Base-by-base conservation (phyloP, 2,113 vertebrate genomes). In the Calidris pygmaea region DNA sequence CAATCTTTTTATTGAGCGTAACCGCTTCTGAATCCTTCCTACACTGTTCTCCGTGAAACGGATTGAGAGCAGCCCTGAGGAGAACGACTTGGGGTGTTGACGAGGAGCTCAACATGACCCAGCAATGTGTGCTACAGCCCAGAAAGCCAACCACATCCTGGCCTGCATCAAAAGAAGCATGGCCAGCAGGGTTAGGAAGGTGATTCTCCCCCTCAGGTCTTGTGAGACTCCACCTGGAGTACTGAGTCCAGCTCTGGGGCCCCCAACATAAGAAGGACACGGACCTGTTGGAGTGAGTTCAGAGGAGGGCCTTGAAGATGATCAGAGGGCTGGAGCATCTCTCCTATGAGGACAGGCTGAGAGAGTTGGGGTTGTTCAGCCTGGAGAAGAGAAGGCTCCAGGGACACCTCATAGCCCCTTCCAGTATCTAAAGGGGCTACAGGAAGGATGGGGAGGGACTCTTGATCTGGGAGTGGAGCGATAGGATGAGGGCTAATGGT, bases 41-140 rank as follows among this genome's bases (percentile, higher is more conserved):
- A 7, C 3, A 0, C 59, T 62, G 2, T 43, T 47, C 32, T 35
- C 19, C 3, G 11, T 60, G n/a, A 24, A 60, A 60, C 6, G 3
- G n/a, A 60, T 16, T 35, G 59, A 37, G n/a, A 17, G 59, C 59
- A 60, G 34, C 59, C n/a, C n/a, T 16, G 14, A 24, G 58, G 58
- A 60, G 23, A 24, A 60, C 2, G 4, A 16, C 59, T 60, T 26
- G n/a, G n/a, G n/a, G n/a, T 14, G n/a, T 60, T 35, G 9, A 60
- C 16, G n/a, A 60, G 56, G 34, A 58, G 22, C n/a, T 60, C 59
- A 60, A 35, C 22, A 17, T 26, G 22, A 60, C 23, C n/a, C 14
- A 9, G 34, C 8, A 59, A n/a, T 14, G 32, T 15, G 34, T 8
- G 5, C 21, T 35, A 6, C 59, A 60, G n/a, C 23, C 59, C n/a